Conservation (phyloP, 1,140 invertebrate genomes). For the Micrasema minimum region DNA sequence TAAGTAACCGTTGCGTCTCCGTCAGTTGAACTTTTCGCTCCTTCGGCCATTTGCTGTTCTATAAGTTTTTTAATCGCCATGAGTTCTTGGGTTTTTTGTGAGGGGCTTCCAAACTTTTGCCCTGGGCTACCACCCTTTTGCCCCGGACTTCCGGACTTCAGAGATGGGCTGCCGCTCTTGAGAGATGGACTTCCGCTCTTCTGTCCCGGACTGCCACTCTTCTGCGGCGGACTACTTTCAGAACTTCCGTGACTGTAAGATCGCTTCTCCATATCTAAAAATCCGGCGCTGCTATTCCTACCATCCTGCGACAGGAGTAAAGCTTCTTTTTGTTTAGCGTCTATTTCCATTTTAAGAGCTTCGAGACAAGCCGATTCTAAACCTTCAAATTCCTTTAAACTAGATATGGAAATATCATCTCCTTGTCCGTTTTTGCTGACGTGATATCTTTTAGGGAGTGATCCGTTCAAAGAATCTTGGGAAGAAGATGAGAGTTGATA, state of each 20-base stretch:
- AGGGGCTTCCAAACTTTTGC: slow-evolving; percentile 66
- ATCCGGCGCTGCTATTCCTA: slow-evolving; percentile 68
- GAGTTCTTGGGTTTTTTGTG: slow-evolving; percentile 64
- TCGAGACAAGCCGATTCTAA: slow-evolving; percentile 89
- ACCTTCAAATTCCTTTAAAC: slow-evolving; percentile 93
- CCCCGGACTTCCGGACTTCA: slow-evolving; percentile 63
- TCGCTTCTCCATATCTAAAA: slow-evolving; percentile 66
- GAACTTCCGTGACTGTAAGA: slow-evolving; percentile 64
- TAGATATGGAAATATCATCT: slow-evolving; percentile 91
- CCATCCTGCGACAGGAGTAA: slow-evolving; percentile 72
- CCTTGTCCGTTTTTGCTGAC: slow-evolving; percentile 78
- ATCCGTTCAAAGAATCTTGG: slow-evolving; percentile 83
- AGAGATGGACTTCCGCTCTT: slow-evolving; percentile 63
- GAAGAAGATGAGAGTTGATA: slow-evolving; percentile 72
- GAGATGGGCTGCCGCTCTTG: slow-evolving; percentile 64
- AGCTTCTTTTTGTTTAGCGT: slow-evolving; percentile 87
- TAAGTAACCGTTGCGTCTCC: slow-evolving; percentile 55
- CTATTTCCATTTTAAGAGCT: slow-evolving; percentile 82
- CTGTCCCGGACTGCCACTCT: slow-evolving; percentile 63
- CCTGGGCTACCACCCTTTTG: slow-evolving; percentile 65
- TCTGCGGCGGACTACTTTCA: slow-evolving; percentile 66
- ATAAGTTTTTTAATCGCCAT: slow-evolving; percentile 63
- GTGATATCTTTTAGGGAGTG: slow-evolving; percentile 73
- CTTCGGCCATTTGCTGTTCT: slow-evolving; percentile 64
- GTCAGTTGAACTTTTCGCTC: slow-evolving; percentile 56